Evolutionary conservation across 2,113 vertebrate species (phyloP).

Genomic region (Columba janthina): DNA sequence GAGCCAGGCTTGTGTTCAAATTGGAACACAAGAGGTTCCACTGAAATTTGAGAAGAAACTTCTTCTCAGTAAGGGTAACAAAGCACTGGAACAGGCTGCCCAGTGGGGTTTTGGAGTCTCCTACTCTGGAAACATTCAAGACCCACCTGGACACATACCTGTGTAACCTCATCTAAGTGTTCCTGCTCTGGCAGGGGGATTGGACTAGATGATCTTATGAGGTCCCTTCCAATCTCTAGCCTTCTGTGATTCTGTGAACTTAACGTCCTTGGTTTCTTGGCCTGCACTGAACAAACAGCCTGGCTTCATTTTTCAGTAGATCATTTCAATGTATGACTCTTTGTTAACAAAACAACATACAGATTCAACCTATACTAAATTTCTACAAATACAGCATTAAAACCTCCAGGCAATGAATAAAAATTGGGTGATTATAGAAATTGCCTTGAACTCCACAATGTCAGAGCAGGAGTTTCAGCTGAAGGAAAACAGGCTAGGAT

Average conservation of each 20-base stretch:
- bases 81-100: too few species aligned
- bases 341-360: slow-evolving; percentile 26
- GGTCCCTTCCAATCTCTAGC: too few species aligned
- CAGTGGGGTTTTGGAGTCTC: too few species aligned
- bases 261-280: neutral
- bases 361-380: neutral
- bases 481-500: neutral
- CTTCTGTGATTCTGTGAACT: neutral
- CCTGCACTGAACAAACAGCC: neutral
- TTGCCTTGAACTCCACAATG: neutral
- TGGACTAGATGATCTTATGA: too few species aligned
- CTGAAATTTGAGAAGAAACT: too few species aligned
- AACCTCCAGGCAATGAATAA: neutral
- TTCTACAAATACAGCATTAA: neutral
- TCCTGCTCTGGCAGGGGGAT: too few species aligned
- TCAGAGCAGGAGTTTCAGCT: neutral
- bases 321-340: neutral
- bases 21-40: too few species aligned
- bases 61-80: too few species aligned
- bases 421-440: neutral
- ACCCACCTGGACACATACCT: too few species aligned
- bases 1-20: too few species aligned
- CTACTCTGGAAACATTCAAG: too few species aligned
- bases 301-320: neutral
- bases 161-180: too few species aligned